A percentile compares a stretch with the other conserved stretches of the same genome.
Evolutionary conservation across 2,113 vertebrate species (phyloP).

Genomic region (Malurus alboscapulatus): DNA sequence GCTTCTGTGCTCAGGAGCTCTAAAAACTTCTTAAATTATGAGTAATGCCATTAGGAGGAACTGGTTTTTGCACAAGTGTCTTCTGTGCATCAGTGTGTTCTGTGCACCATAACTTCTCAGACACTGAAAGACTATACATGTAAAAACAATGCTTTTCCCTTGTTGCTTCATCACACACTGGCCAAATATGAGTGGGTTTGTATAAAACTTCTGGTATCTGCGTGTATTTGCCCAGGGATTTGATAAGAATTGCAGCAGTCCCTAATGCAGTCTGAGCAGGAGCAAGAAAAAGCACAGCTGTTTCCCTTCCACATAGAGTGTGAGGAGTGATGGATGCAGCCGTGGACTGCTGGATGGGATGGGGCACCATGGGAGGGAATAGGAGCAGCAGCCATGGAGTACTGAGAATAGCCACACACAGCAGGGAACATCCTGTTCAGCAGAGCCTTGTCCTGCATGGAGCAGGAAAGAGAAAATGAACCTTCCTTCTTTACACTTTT

Average conservation of each 20-base stretch:
- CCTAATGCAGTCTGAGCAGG: neutral
- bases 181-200: neutral
- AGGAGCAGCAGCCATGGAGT: accelerated
- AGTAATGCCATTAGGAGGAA: neutral
- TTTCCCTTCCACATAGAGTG: neutral
- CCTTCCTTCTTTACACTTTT: neutral
- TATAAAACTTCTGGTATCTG: neutral
- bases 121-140: neutral
- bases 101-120: neutral
- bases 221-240: neutral
- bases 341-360: neutral
- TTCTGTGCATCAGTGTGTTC: neutral
- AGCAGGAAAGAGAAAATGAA: neutral
- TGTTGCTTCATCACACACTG: neutral
- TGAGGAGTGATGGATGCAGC: neutral
- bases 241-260: neutral
- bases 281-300: neutral
- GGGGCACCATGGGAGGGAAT: neutral
- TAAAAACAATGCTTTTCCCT: neutral
- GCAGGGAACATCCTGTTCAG: accelerated
- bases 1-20: neutral
- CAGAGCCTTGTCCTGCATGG: neutral
- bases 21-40: neutral
- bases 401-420: neutral
- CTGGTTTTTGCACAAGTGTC: neutral